Conservation (phyloP, 2,888 invertebrate genomes). For the Amiota mariae region DNA sequence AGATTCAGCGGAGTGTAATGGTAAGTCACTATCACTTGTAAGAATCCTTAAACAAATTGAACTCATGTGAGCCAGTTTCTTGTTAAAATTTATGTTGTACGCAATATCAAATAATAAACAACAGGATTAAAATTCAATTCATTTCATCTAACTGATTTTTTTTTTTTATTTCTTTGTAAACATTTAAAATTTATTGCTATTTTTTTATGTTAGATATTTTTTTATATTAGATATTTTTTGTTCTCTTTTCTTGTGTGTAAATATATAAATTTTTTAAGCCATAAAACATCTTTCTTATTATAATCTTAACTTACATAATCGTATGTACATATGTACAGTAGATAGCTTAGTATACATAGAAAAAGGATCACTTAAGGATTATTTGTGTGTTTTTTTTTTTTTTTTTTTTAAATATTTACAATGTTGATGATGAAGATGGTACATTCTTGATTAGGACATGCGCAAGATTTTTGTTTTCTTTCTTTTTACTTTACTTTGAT, state of each 20-base stretch:
- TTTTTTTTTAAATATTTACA: conserved; percentile 24
- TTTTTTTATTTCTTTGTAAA: conserved; percentile 5
- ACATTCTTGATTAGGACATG: neutral
- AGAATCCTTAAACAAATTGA: too few species aligned
- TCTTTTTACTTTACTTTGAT: neutral
- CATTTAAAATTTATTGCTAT: too few species aligned
- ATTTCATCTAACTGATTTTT: neutral
- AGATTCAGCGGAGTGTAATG: too few species aligned
- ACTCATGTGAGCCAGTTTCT: too few species aligned
- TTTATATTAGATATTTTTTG: too few species aligned
- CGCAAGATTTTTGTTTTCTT: neutral
- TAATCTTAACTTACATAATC: neutral
- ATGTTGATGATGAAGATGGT: neutral
- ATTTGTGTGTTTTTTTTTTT: conserved; percentile 53
- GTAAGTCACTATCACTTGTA: too few species aligned
- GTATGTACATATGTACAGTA: conserved; percentile 41
- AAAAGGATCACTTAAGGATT: conserved; percentile 65
- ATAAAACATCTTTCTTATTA: conserved; percentile 18
- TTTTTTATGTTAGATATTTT: too few species aligned
- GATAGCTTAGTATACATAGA: conserved; percentile 61
- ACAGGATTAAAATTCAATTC: conserved; percentile 35
- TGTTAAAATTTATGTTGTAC: too few species aligned
- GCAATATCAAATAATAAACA: too few species aligned
- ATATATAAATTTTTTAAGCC: conserved; percentile 44
- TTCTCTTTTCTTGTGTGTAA: conserved; percentile 43